phyloP scores from a whole-genome alignment of 2,113 vertebrate species.

The Crotalus helleri region DNA sequence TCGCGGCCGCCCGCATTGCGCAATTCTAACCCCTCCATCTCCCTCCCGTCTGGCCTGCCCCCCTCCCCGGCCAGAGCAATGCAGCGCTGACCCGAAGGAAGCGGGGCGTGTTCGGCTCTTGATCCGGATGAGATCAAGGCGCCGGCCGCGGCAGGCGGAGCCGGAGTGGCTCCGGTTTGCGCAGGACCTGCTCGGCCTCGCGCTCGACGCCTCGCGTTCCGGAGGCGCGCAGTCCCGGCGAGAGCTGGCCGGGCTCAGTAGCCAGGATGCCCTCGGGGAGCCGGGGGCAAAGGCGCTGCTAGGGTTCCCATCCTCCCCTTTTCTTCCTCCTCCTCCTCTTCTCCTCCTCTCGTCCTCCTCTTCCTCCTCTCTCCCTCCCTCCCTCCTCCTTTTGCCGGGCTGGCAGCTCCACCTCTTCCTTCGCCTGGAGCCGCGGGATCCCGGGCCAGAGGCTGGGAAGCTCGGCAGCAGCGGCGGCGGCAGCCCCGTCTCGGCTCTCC shows the following conservation, averaged over 20 bases:
- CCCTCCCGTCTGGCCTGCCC: background rate
- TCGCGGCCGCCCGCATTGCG: background rate
- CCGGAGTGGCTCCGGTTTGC: background rate
- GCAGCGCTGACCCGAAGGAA: background rate
- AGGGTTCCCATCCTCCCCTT: background rate
- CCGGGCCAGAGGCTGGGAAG: background rate
- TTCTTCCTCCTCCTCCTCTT: background rate
- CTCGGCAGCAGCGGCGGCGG: background rate
- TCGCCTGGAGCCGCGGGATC: background rate
- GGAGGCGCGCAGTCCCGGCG: background rate
- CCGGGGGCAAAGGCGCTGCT: background rate
- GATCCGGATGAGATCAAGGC: slow-evolving; percentile 17
- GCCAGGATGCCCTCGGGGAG: background rate
- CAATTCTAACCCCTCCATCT: background rate
- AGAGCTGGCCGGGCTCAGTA: background rate
- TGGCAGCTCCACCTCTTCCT: background rate
- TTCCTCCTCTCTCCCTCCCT: background rate
- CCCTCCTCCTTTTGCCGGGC: background rate
- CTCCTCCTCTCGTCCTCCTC: background rate
- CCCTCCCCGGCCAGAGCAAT: background rate
- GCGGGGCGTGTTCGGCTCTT: background rate
- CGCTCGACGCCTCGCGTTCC: background rate
- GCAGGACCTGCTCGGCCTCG: background rate
- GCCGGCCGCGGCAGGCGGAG: background rate
- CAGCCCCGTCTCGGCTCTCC: too few species aligned